Conservation (phyloP, 1,140 invertebrate species). For the Pseudoatta argentina region DNA sequence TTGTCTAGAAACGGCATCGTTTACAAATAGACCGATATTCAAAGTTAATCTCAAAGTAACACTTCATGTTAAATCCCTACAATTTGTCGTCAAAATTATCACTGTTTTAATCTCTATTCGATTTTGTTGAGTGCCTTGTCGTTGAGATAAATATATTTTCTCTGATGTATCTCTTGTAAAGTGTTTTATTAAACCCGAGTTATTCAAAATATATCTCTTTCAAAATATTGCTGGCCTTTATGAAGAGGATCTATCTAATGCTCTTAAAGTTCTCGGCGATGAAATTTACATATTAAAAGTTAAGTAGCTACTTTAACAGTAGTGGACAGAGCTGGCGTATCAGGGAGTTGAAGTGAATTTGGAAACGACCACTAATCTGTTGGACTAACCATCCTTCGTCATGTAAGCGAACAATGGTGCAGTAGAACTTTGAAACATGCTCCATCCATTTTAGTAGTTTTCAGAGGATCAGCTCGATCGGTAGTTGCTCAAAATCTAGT, state of each 20-base stretch:
- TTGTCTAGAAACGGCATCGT: constrained; percentile 43
- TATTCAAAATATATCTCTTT: constrained; percentile 8
- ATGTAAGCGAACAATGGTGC: constrained; percentile 42
- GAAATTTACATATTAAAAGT: constrained; percentile 59
- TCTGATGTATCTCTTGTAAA: not conserved
- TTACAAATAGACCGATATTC: constrained; percentile 34
- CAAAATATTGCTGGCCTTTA: constrained; percentile 2
- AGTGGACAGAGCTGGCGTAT: constrained; percentile 42
- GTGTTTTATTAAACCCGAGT: constrained; percentile 29
- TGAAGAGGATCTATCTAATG: not conserved
- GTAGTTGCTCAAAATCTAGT: constrained; percentile 36
- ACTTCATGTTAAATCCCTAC: not conserved
- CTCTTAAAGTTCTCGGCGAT: constrained; percentile 5
- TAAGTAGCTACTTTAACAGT: constrained; percentile 42
- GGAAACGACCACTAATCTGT: constrained; percentile 61
- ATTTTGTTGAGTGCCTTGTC: not conserved
- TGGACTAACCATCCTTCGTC: constrained; percentile 42
- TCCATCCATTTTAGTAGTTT: constrained; percentile 60
- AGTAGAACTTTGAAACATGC: constrained; percentile 62
- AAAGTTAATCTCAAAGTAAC: constrained; percentile 26
- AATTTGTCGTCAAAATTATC: constrained; percentile 20
- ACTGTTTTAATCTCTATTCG: not conserved
- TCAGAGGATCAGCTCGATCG: constrained; percentile 35
- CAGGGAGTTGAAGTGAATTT: constrained; percentile 54
- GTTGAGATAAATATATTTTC: not conserved